Base-by-base conservation (phyloP, 2,888 invertebrate species). In the Epinotia demarniana region DNA sequence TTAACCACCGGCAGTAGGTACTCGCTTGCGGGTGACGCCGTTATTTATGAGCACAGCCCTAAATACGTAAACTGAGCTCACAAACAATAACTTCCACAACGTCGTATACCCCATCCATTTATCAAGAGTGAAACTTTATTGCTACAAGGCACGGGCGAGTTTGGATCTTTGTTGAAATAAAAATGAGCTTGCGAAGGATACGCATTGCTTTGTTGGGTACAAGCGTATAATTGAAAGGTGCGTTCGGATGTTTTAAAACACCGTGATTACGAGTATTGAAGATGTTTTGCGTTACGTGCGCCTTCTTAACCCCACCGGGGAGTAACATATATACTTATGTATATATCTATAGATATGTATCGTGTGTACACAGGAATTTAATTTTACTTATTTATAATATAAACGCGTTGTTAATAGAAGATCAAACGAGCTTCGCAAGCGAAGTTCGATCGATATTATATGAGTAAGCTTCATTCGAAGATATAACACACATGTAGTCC, bases 1-100 rank as follows among this genome's bases (percentile, higher is more conserved):
- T 91, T 90, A 91, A 88, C 88, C 87, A 70, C 73, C 74, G 67
- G 53, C 58, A 67, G 74, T 33, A 33, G 33, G 33, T 61, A 67
- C 71, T 71, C 75, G 70, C 49, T 70, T 71, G 66, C 71, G 72
- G 67, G 75, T 72, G 64, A 66, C 70, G 73, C 39, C 73, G 64
- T 75, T 60, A 75, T 72, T 75, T 75, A 75, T 72, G 75, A 75
- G 61, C 23, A 71, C 63, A 49, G 62, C 74, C 71, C 66, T 75
- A 75, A 75, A 72, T 72, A 72, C 71, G 75, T 75, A 75, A 75
- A 75, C 75, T 75, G 75, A 73, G 73, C 73, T 66, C 33, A 33
- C 33, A 66, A 70, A n/a, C 11, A 58, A 46, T 69, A 58, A 69
- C 23, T 60, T 69, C n/a, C 46, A 2, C 9, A 43, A 60, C 23